A percentile compares a stretch with the other conserved stretches of the same genome.
Evolutionary conservation across 2,797 vertebrate genomes (phyloP).

Genomic region (Meriones psammophilus): DNA sequence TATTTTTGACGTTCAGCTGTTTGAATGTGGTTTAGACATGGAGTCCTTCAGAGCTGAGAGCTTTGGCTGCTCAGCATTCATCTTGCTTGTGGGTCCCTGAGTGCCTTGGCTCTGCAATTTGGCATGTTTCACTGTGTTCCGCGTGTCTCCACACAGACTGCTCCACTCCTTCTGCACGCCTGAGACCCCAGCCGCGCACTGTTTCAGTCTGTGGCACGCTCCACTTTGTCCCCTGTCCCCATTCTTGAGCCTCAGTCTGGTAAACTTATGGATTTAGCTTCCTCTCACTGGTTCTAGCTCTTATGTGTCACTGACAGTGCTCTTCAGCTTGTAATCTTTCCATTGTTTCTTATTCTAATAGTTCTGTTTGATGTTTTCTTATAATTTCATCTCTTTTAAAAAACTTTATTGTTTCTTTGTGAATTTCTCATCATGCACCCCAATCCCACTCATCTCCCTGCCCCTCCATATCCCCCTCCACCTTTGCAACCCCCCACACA

Average conservation of each 20-base stretch:
- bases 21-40: neutral
- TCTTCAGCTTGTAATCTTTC: neutral
- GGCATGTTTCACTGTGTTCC: neutral
- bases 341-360: neutral
- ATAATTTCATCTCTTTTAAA: neutral
- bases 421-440: neutral
- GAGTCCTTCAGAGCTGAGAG: neutral
- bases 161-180: neutral
- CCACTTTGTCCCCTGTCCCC: neutral
- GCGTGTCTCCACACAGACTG: neutral
- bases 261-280: neutral
- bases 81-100: neutral
- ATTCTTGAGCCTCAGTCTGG: neutral
- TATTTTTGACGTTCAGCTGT: neutral
- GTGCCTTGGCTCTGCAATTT: neutral
- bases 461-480: neutral
- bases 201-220: neutral
- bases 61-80: neutral
- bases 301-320: neutral
- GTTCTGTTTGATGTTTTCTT: neutral
- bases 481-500: neutral
- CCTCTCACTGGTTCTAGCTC: neutral
- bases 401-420: neutral
- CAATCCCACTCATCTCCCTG: neutral
- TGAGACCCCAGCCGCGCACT: neutral